Evolutionary conservation across 2,888 invertebrate genomes (phyloP).

Genomic region (Panorpa germanica): DNA sequence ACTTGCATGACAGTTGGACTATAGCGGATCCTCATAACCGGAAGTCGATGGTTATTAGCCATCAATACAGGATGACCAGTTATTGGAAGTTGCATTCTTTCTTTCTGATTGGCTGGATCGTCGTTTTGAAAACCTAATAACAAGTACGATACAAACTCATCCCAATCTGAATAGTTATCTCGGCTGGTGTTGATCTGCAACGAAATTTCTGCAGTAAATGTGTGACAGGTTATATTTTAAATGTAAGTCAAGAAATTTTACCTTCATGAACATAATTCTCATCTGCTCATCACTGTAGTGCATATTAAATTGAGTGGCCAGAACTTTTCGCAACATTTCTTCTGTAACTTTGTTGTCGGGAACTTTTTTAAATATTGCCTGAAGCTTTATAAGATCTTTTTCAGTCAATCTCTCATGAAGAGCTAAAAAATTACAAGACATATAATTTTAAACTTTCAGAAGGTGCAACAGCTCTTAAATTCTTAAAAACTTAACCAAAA

Average conservation of each 20-base stretch:
- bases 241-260: background rate
- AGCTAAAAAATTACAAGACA: too few species aligned
- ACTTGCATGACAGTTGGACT: conserved; percentile 30
- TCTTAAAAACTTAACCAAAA: too few species aligned
- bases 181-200: conserved; percentile 35
- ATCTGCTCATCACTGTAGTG: background rate
- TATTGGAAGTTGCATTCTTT: conserved; percentile 41
- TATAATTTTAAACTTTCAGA: too few species aligned
- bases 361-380: conserved; percentile 4
- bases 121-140: conserved; percentile 51
- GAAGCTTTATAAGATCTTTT: too few species aligned
- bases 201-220: conserved; percentile 1
- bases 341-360: background rate
- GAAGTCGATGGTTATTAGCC: conserved; percentile 48
- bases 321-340: background rate
- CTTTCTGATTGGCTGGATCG: conserved; percentile 39
- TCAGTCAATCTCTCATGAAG: too few species aligned
- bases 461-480: too few species aligned
- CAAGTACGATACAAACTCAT: conserved; percentile 59
- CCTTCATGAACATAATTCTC: background rate
- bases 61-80: conserved; percentile 33
- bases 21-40: conserved; percentile 42
- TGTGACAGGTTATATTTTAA: background rate
- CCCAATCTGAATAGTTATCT: conserved; percentile 42
- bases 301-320: background rate